Evolutionary conservation across 1,140 invertebrate genomes (phyloP).

Genomic region (Drosophila erecta): DNA sequence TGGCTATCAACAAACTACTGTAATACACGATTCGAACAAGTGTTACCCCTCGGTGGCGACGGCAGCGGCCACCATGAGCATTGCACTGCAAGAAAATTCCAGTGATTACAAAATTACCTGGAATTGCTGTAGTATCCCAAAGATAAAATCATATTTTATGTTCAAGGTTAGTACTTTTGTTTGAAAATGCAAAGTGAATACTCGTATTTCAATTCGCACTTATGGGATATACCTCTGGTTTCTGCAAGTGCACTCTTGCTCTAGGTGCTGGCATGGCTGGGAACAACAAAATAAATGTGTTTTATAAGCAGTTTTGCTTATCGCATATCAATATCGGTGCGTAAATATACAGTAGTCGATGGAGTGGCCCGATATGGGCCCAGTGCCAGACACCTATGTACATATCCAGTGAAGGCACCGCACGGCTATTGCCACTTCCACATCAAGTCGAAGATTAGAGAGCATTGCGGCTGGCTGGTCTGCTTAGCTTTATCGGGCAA

Average conservation of each 20-base stretch:
- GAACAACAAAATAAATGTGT: slow-evolving; percentile 81
- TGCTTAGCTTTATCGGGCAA: slow-evolving; percentile 44
- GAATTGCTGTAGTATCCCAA: background rate
- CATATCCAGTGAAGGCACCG: slow-evolving; percentile 36
- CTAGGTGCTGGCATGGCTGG: slow-evolving; percentile 22
- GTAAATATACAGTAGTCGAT: slow-evolving; percentile 83
- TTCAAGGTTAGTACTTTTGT: background rate
- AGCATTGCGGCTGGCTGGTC: background rate
- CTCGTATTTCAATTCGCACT: background rate
- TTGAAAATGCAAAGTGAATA: too few species aligned
- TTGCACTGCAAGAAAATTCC: slow-evolving; percentile 8
- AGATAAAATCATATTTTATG: background rate
- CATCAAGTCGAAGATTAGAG: slow-evolving; percentile 46
- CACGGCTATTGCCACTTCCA: background rate
- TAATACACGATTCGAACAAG: slow-evolving; percentile 81
- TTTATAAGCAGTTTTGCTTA: slow-evolving; percentile 82
- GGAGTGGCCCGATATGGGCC: slow-evolving; percentile 59
- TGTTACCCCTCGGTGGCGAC: slow-evolving; percentile 65
- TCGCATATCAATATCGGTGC: slow-evolving; percentile 82
- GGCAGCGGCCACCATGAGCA: slow-evolving; percentile 18
- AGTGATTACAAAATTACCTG: background rate
- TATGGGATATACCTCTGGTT: background rate
- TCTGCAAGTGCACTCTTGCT: slow-evolving; percentile 2
- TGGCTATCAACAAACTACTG: slow-evolving; percentile 81
- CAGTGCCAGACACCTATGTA: slow-evolving; percentile 48